A percentile compares a stretch with the other conserved stretches of the same genome.
Conservation (phyloP, 2,113 vertebrate species). For the Pomatostomus ruficeps region DNA sequence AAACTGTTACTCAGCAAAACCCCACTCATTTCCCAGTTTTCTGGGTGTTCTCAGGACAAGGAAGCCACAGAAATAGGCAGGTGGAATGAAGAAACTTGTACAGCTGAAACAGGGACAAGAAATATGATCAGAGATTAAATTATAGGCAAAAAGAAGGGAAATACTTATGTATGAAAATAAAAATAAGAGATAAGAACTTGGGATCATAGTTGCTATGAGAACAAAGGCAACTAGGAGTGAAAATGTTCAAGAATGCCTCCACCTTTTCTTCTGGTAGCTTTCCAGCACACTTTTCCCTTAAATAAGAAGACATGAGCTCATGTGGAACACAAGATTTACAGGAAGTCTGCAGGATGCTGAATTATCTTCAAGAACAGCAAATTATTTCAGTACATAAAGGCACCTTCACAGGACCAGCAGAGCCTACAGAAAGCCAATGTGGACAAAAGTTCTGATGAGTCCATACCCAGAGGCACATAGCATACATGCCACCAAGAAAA, state of each 20-base stretch:
- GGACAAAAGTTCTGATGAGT: background rate
- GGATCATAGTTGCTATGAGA: background rate
- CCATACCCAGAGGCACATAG: background rate
- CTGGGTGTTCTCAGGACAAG: background rate
- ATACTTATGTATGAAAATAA: background rate
- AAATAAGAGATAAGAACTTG: background rate
- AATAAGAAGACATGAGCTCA: background rate
- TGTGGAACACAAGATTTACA: background rate
- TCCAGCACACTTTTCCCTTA: background rate
- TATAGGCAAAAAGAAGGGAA: background rate
- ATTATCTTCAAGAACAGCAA: background rate
- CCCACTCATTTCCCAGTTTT: background rate
- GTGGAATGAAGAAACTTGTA: background rate
- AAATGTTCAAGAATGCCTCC: background rate
- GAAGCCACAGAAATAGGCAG: background rate
- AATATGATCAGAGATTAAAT: background rate
- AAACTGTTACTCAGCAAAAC: background rate
- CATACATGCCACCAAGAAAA: background rate
- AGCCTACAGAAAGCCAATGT: background rate
- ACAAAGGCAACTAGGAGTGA: background rate
- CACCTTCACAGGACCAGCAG: background rate
- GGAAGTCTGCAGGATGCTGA: background rate
- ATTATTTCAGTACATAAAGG: background rate
- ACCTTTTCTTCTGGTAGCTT: background rate
- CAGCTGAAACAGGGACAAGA: background rate